phyloP scores from a whole-genome alignment of 2,888 invertebrate genomes.

The Tetropium fuscum region DNA sequence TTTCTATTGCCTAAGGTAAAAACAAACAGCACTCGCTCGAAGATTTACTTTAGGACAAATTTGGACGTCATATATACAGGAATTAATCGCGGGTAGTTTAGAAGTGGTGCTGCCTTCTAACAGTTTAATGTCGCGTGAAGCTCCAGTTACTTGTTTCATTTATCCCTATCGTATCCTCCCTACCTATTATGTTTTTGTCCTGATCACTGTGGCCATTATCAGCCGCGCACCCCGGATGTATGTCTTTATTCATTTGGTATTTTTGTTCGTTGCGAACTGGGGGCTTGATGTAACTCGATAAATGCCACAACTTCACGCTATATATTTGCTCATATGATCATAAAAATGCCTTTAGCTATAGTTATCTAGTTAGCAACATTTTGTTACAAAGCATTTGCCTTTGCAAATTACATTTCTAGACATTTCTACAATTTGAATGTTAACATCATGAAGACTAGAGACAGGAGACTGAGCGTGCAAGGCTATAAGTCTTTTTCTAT shows the following conservation, averaged over 20 bases:
- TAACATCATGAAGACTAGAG: too few relatives aligned
- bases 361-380: too few relatives aligned
- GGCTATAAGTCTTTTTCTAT: too few relatives aligned
- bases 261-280: constrained; percentile 4
- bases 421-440: too few relatives aligned
- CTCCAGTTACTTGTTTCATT: constrained; percentile 62
- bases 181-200: constrained; percentile 42
- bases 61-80: constrained; percentile 51
- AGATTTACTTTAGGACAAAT: constrained; percentile 56
- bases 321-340: background rate
- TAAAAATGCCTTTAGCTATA: too few relatives aligned
- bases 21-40: constrained; percentile 29
- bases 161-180: constrained; percentile 51
- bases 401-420: too few relatives aligned
- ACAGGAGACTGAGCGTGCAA: too few relatives aligned
- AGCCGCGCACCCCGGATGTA: constrained; percentile 15
- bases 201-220: constrained; percentile 24
- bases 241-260: constrained; percentile 12
- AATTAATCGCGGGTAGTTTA: constrained; percentile 60
- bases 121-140: constrained; percentile 66
- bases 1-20: background rate
- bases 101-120: constrained; percentile 58
- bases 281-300: background rate
- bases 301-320: background rate
- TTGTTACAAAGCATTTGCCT: too few relatives aligned